Evolutionary conservation across 2,797 vertebrate species (phyloP), one percentile per base, ranked within the genome.

Genomic region (Hoplostethus atlanticus): DNA sequence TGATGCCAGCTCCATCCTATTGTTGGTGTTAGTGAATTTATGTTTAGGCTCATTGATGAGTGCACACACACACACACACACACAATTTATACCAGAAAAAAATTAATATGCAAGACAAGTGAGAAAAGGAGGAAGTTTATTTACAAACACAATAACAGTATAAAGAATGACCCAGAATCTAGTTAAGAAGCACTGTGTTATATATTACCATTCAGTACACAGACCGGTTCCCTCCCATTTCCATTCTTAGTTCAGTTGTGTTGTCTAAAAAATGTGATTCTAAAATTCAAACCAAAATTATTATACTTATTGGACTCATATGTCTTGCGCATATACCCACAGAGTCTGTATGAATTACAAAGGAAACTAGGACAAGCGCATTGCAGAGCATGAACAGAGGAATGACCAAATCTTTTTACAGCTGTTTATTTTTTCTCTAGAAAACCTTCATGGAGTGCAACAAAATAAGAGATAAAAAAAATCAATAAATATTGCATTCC

Each of bases 81-180:
- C 54, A 28, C 46, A 54, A 21, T 17, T 42, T 44, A 38, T 57
- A 56, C 16, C 17, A 64, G 36, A 44, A 66, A 70, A 11, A 31
- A 4, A 44, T 30, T 13, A 55, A 34, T 11, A 71, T 50, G 4
- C 57, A 68, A 64, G 36, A 66, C 63, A 71, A 71, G 78, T 86
- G 84, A 79, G 83, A 93, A 93, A 94, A 91, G 91, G 89, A 91
- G 93, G 68, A 86, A 66, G 60, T 94, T 94, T 94, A 94, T 94
- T 94, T 92, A 94, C 91, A 94, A 88, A 91, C 88, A 90, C 83
- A 84, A 80, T 85, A 82, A 55, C 76, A 71, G 74, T 90, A 87
- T 74, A 91, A 91, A 93, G 86, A 89, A 91, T 73, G 84, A 85
- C 75, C 76, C 65, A 86, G 68, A 87, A 75, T 91, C 63, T 21